Evolutionary conservation across 2,797 vertebrate species (phyloP).

Genomic region (Pseudochirops corinnae): DNA sequence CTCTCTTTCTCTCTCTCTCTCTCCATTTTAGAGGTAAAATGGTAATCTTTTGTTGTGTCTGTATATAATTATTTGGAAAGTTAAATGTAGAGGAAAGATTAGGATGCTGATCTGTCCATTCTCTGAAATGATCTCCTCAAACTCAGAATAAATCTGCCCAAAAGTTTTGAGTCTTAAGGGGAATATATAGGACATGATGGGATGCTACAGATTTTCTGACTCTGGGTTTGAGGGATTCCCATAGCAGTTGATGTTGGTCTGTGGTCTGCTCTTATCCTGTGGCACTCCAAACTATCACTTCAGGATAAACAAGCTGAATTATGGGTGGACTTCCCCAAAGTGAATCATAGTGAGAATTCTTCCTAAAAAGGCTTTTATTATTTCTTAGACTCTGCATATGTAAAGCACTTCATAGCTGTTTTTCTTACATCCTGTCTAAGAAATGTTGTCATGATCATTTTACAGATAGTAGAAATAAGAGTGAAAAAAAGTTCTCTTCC

Average conservation of each 20-base stretch:
- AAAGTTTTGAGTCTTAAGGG: background rate
- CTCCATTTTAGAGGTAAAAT: background rate
- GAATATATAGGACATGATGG: background rate
- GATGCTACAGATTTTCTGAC: background rate
- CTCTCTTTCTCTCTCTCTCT: background rate
- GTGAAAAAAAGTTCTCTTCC: background rate
- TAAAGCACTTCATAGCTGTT: background rate
- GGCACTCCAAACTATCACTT: background rate
- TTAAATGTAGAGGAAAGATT: background rate
- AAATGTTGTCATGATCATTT: background rate
- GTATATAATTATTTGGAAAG: background rate
- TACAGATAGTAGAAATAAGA: background rate
- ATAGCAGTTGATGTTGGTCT: background rate
- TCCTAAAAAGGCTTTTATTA: background rate
- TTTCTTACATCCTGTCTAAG: background rate
- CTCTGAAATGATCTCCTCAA: background rate
- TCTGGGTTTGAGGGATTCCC: background rate
- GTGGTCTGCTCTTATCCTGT: background rate
- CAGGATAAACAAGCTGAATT: background rate
- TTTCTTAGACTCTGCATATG: background rate
- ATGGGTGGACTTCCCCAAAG: background rate
- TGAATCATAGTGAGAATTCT: background rate
- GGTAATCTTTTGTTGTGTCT: background rate
- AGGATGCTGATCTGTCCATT: background rate
- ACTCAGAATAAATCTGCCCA: background rate